Conservation (phyloP, 2,888 invertebrate genomes). For the Hirtodrosophila trivittata region DNA sequence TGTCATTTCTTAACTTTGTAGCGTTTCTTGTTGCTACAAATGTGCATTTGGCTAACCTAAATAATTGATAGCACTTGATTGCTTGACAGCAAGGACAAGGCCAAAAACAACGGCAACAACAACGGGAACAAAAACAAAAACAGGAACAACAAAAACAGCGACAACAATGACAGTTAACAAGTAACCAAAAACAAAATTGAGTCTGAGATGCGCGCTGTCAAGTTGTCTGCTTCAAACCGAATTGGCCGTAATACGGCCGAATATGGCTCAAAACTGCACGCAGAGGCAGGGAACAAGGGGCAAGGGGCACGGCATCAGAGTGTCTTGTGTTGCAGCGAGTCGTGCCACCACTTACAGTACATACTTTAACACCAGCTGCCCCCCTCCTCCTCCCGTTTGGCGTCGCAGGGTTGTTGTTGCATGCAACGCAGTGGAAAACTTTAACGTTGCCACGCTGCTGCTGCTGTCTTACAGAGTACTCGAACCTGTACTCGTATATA, state of each 20-base stretch:
- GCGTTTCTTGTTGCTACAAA: slow-evolving; percentile 16
- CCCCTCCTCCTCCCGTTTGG: too few relatives aligned
- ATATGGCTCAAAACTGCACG: slow-evolving; percentile 15
- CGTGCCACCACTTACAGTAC: background rate
- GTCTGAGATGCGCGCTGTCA: slow-evolving; percentile 64
- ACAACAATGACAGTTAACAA: slow-evolving; percentile 10
- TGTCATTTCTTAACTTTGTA: slow-evolving; percentile 6
- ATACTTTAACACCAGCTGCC: background rate
- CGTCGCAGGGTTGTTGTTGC: too few relatives aligned
- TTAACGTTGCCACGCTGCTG: slow-evolving; percentile 46
- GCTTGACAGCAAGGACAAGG: slow-evolving; percentile 39
- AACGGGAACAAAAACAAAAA: slow-evolving; percentile 7
- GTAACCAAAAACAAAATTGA: slow-evolving; percentile 44
- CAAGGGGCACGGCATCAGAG: too few relatives aligned
- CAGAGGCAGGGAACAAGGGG: too few relatives aligned
- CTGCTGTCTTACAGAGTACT: slow-evolving; percentile 42
- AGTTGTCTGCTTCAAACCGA: slow-evolving; percentile 47
- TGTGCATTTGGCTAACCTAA: slow-evolving; percentile 69
- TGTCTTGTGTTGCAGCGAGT: background rate
- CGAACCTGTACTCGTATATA: slow-evolving; percentile 39
- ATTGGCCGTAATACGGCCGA: slow-evolving; percentile 47
- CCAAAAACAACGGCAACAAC: slow-evolving; percentile 36
- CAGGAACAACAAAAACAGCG: slow-evolving; percentile 12
- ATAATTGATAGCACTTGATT: slow-evolving; percentile 80
- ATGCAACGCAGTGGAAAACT: slow-evolving; percentile 1